Base-by-base conservation (phyloP, 2,888 invertebrate genomes). In the Notodonta dromedarius region DNA sequence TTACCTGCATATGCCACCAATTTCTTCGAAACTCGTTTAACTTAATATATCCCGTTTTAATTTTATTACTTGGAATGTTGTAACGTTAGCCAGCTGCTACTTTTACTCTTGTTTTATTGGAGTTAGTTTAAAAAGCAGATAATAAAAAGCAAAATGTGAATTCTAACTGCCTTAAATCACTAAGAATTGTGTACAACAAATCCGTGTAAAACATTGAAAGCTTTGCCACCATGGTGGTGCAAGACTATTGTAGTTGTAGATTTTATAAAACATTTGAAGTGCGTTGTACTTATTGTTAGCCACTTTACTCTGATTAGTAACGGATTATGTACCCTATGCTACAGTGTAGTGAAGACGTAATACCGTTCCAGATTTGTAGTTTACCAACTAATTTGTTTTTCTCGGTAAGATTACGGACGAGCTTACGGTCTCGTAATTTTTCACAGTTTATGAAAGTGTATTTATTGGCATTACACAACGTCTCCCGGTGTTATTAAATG, bases 301-400 rank as follows among this genome's bases (percentile, higher is more conserved):
- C 39, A 11, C 24, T 24, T 44, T 57, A 50, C 59, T 66, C 50
- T 50, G 61, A 67, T 71, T 69, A 64, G 65, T 58, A 55, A 53
- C 61, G 61, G 57, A 63, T 69, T 63, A 55, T 24, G 24, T 57
- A 56, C 54, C 52, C 65, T 71, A 67, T 60, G 66, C 63, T 58
- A 66, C 63, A 64, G 62, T 65, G 57, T 59, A 35, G 42, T 12
- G 11, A 9, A 42, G 58, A 60, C 66, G 65, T 70, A 70, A 70
- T 52, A 24, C 52, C 52, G 2, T 59, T 55, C 60, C 13, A 58
- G 42, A 62, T 60, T 61, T 58, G 48, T 57, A 32, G 57, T 64
- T 66, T 56, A 57, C 40, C 39, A 63, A 66, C 55, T 62, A 65
- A 50, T 56, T 48, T 55, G 9, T 57, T 59, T 32, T 53, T 24